Evolutionary conservation across 1,140 invertebrate genomes (phyloP).

Genomic region (Oscheius sp.): DNA sequence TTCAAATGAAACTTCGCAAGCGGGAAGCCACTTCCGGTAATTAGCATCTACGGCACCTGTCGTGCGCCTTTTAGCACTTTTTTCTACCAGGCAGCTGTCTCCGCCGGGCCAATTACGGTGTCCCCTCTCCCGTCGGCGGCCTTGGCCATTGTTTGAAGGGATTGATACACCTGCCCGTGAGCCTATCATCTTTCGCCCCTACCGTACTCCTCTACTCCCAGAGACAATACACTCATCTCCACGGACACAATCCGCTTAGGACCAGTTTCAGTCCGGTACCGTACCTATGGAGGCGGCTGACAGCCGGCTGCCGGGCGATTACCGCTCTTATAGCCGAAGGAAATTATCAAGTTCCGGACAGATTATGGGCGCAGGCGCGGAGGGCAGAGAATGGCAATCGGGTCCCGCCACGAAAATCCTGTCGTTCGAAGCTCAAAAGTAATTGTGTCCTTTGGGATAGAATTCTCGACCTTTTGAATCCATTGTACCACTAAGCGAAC

Average conservation of each 20-base stretch:
- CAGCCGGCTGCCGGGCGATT: not conserved
- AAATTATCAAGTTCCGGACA: not conserved
- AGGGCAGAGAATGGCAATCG: not conserved
- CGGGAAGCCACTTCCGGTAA: too few relatives aligned
- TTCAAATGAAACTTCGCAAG: too few relatives aligned
- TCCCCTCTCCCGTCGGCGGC: not conserved
- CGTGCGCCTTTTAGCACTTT: too few relatives aligned
- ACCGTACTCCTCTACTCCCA: not conserved
- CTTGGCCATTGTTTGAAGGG: constrained; percentile 11
- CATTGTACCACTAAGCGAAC: too few relatives aligned
- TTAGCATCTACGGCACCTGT: too few relatives aligned
- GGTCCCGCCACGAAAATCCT: not conserved
- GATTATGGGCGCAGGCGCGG: not conserved
- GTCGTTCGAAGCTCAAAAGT: too few relatives aligned
- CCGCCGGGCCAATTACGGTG: too few relatives aligned
- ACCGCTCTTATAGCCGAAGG: not conserved
- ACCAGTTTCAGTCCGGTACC: constrained; percentile 1
- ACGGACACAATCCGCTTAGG: constrained; percentile 2
- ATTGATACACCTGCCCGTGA: not conserved
- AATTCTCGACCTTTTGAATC: too few relatives aligned
- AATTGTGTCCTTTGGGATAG: too few relatives aligned
- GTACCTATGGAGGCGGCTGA: too few relatives aligned
- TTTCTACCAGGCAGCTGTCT: not conserved
- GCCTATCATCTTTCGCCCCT: constrained; percentile 9
- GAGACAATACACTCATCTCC: constrained; percentile 5